Percentiles rank a stretch among this genome's conserved stretches.
phyloP scores from a whole-genome alignment of 2,888 invertebrate species.

The Notodonta dromedarius region DNA sequence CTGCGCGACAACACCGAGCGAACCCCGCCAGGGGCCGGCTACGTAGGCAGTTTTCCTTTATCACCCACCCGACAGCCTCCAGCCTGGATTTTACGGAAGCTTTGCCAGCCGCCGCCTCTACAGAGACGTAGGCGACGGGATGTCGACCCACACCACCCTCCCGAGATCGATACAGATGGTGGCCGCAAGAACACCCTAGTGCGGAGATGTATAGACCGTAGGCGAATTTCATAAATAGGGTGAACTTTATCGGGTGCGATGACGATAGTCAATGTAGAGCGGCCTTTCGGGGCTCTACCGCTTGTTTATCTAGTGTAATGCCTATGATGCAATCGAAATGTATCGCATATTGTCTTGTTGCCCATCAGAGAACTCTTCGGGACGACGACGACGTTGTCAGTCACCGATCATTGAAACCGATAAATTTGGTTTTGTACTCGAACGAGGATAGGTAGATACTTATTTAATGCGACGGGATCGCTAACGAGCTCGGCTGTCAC shows the following conservation, averaged over 20 bases:
- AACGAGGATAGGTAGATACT: slow-evolving; percentile 18
- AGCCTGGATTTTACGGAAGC: slow-evolving; percentile 77
- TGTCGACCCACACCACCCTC: slow-evolving; percentile 79
- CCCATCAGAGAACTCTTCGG: slow-evolving; percentile 14
- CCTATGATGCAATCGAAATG: slow-evolving; percentile 14
- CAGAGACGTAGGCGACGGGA: slow-evolving; percentile 75
- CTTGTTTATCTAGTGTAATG: slow-evolving; percentile 14
- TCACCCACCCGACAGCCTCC: slow-evolving; percentile 79
- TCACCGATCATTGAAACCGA: slow-evolving; percentile 23
- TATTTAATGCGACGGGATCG: slow-evolving; percentile 47
- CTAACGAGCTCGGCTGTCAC: slow-evolving; percentile 64
- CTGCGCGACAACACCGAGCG: slow-evolving; percentile 73
- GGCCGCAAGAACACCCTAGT: slow-evolving; percentile 72
- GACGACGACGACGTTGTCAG: slow-evolving; percentile 5
- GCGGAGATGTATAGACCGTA: slow-evolving; percentile 55
- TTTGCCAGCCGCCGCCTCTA: slow-evolving; percentile 68
- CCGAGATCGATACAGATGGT: slow-evolving; percentile 82
- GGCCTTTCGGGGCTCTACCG: slow-evolving; percentile 10
- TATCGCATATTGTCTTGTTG: slow-evolving; percentile 14
- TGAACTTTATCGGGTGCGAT: slow-evolving; percentile 45
- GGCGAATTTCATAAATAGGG: slow-evolving; percentile 44
- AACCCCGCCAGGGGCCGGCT: slow-evolving; percentile 78
- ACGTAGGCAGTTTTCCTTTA: slow-evolving; percentile 82
- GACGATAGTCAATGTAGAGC: slow-evolving; percentile 25
- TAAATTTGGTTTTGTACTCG: slow-evolving; percentile 26